These are phyloP conservation scores for Chrysochloris asiatica DNA, from an alignment of 2,113 vertebrate genomes.

Conservation along the genomic window DNA sequence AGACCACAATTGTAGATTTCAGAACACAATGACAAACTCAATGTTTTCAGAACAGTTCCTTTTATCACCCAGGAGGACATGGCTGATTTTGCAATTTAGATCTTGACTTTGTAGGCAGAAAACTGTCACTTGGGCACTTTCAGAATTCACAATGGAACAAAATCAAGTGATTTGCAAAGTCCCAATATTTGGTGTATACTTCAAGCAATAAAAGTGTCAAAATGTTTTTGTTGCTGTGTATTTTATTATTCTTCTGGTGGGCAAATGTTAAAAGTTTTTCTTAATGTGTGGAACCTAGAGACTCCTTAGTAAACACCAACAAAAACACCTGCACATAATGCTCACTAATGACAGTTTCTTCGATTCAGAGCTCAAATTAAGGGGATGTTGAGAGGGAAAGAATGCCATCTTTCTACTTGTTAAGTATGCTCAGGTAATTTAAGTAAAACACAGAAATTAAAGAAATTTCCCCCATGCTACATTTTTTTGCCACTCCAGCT, in stretches of 20 bases:
- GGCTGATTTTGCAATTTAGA: not conserved
- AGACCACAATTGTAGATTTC: not conserved
- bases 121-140: constrained; percentile 32
- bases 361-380: not conserved
- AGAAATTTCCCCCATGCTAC: not conserved
- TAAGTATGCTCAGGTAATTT: constrained; percentile 54
- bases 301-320: constrained; percentile 30
- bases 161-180: constrained; percentile 29
- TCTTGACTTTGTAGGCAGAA: constrained; percentile 38
- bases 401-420: constrained; percentile 19
- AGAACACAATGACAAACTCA: not conserved
- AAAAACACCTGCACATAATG: constrained; percentile 52
- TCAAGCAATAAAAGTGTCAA: constrained; percentile 45
- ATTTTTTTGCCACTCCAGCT: not conserved
- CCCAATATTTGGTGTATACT: constrained; percentile 11
- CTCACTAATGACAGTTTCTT: not conserved
- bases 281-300: constrained; percentile 53
- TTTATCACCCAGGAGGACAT: fast-evolving
- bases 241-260: constrained; percentile 41
- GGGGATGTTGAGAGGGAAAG: constrained; percentile 33
- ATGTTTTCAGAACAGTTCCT: not conserved
- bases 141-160: not conserved
- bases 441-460: constrained; percentile 37
- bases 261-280: constrained; percentile 44
- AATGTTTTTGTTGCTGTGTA: not conserved